These are phyloP conservation scores for Euspilapteryx auroguttella DNA, from an alignment of 2,888 invertebrate species.

Conservation along the genomic window DNA sequence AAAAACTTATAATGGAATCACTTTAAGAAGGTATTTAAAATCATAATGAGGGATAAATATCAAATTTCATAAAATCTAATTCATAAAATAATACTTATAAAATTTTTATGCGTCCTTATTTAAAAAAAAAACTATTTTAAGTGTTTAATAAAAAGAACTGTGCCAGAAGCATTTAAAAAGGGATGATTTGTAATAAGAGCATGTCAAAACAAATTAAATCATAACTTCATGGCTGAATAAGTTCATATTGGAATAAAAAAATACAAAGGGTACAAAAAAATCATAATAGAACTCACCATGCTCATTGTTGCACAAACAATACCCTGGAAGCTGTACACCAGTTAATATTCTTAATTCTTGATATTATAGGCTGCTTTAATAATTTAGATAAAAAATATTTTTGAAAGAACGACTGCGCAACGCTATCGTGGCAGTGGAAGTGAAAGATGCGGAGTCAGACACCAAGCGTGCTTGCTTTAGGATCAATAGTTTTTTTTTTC, in stretches of 20 bases:
- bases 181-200: constrained; percentile 20
- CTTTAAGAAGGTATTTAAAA: too few species aligned
- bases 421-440: constrained; percentile 28
- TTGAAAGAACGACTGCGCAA: constrained; percentile 37
- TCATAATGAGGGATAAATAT: too few species aligned
- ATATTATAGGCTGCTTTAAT: constrained; percentile 26
- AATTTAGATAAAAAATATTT: constrained; percentile 18
- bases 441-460: constrained; percentile 31
- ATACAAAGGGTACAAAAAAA: constrained; percentile 24
- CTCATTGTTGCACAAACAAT: constrained; percentile 53
- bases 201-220: constrained; percentile 59
- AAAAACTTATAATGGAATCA: too few species aligned
- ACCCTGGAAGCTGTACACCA: constrained; percentile 21
- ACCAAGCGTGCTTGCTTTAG: constrained; percentile 35
- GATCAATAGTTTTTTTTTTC: too few species aligned
- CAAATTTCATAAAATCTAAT: constrained; percentile 21
- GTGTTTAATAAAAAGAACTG: too few species aligned
- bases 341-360: constrained; percentile 30
- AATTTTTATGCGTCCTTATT: too few species aligned
- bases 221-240: constrained; percentile 49
- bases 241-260: constrained; percentile 22
- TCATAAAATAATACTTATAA: too few species aligned
- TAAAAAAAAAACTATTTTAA: too few species aligned
- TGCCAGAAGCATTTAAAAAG: too few species aligned
- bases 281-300: constrained; percentile 47